Evolutionary conservation across 2,888 invertebrate species (phyloP), one percentile per base, ranked within the genome.

Genomic region (Nasonia oneida): DNA sequence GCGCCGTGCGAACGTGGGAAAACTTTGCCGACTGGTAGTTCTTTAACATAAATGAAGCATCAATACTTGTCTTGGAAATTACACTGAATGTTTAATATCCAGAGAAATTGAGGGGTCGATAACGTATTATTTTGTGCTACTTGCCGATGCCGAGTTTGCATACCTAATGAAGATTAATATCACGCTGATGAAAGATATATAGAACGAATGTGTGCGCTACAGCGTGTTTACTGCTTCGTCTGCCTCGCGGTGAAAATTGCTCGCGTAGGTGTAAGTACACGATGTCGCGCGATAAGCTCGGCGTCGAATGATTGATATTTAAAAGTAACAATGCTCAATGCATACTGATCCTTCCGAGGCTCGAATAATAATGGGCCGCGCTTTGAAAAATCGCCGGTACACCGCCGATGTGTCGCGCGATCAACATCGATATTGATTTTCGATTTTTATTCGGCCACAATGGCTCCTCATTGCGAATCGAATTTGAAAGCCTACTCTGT

Each of bases 121-220:
- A 76, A 42, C 23, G 53, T 73, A 78, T 73, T 82, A 82, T 80
- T 83, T 76, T n/a, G 50, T 61, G 79, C 79, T 50, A 83, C 74
- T 83, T 76, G 70, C 67, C 23, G 75, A 76, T 75, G 76, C 73
- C 47, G 73, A 71, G 73, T 50, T 82, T 82, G 39, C 80, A 74
- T 81, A 47, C 14, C 64, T 83, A 85, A 87, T 87, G 64, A 81
- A 83, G 83, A 87, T 87, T 87, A 71, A 85, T 85, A 79, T 87
- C 85, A 39, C 18, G 61, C 47, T 2, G 71, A 85, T 78, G 81
- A 87, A 77, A 85, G 81, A 81, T 37, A 85, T 87, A 85, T 37
- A 37, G 37, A 85, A 74, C 10, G 12, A 10, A 12, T 47, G 47
- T 47, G 12, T 67, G 57, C 14, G 74, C 77, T 53, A 81, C 74